Percentiles rank a stretch among this genome's conserved stretches.
These are phyloP conservation scores for Alsophila aescularia DNA, from an alignment of 2,888 invertebrate species.

Conservation along the genomic window DNA sequence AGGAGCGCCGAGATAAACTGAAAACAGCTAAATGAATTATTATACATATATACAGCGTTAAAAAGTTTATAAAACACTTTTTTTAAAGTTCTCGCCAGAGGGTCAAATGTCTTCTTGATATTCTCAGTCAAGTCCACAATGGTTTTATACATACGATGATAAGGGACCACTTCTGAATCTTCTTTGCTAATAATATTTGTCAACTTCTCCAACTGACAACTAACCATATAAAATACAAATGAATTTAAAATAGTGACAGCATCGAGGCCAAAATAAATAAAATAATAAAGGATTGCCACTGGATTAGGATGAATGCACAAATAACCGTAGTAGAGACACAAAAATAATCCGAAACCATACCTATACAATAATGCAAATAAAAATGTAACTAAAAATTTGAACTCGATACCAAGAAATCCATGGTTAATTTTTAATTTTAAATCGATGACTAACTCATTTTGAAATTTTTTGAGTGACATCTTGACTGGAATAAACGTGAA, in stretches of 20 bases:
- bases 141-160: slow-evolving; percentile 7
- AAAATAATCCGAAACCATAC: background rate
- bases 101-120: slow-evolving; percentile 4
- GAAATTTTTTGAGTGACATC: background rate
- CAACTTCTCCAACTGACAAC: background rate
- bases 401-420: background rate
- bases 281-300: background rate
- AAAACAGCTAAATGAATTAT: background rate
- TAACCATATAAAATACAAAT: background rate
- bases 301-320: background rate
- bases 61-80: background rate
- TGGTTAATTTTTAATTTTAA: background rate
- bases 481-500: background rate
- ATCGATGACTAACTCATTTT: slow-evolving; percentile 6
- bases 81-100: background rate
- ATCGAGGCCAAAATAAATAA: slow-evolving; percentile 1
- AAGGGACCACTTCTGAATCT: background rate
- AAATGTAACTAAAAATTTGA: background rate
- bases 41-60: background rate
- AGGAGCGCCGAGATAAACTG: background rate
- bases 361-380: background rate
- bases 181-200: background rate
- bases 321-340: background rate
- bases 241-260: background rate
- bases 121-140: slow-evolving; percentile 4